phyloP scores from a whole-genome alignment of 2,797 vertebrate genomes.

The Thalassophryne amazonica region DNA sequence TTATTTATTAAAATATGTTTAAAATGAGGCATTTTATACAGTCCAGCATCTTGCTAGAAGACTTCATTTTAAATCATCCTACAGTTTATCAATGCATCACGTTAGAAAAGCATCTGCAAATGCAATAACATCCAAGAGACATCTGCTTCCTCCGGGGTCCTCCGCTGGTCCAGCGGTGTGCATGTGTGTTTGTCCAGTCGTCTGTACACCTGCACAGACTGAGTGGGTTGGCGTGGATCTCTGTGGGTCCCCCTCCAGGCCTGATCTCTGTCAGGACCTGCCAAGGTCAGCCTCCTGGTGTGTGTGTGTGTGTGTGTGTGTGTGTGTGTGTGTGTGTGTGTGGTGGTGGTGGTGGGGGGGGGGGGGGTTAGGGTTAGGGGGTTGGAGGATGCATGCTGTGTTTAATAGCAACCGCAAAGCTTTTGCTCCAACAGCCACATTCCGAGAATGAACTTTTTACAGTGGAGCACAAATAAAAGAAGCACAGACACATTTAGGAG shows the following conservation, averaged over 20 bases:
- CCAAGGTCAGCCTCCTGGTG: slow-evolving; percentile 80
- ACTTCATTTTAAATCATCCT: too few relatives aligned
- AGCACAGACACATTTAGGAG: too few relatives aligned
- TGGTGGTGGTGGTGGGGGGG: slow-evolving; percentile 28
- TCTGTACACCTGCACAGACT: slow-evolving; percentile 78
- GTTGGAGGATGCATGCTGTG: slow-evolving; percentile 71
- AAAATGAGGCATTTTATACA: too few relatives aligned
- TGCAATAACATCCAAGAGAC: slow-evolving; percentile 21
- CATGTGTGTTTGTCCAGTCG: slow-evolving; percentile 70
- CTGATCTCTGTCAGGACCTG: slow-evolving; percentile 75
- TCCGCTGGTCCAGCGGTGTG: slow-evolving; percentile 54
- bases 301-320: slow-evolving; percentile 35
- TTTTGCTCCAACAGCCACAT: slow-evolving; percentile 37
- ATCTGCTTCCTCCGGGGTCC: slow-evolving; percentile 73
- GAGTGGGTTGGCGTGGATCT: slow-evolving; percentile 71
- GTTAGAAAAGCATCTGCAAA: not conserved
- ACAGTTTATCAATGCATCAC: not conserved
- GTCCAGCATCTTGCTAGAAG: too few relatives aligned
- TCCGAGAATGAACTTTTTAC: slow-evolving; percentile 40
- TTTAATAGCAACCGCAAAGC: slow-evolving; percentile 81
- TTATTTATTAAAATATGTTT: too few relatives aligned
- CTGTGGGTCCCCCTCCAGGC: slow-evolving; percentile 73
- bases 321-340: slow-evolving; percentile 31
- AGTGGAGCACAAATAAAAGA: slow-evolving; percentile 10
- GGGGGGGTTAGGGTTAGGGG: slow-evolving; percentile 34